Evolutionary conservation across 1,140 invertebrate species (phyloP), one percentile per base, ranked within the genome.

Genomic region (Musca domestica): DNA sequence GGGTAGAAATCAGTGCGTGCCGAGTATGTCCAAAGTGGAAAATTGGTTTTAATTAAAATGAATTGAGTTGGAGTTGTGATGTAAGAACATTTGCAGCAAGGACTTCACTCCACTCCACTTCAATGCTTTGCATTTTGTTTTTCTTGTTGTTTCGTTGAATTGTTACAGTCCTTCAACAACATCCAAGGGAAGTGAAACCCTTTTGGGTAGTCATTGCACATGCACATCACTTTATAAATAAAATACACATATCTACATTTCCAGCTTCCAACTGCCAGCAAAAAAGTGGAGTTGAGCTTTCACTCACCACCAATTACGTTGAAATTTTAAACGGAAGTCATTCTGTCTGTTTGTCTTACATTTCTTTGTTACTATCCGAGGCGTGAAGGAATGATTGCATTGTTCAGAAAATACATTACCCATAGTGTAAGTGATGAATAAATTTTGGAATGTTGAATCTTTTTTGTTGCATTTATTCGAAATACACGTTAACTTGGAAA

Each of bases 21-120:
- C 17, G 63, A 58, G 63, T 48, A 67, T 69, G 67, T 69, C 72
- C 68, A 73, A 72, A 77, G 69, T 75, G 71, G 72, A 76, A 77
- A 77, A 77, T 77, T 77, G 74, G 73, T 77, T 77, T 77, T 77
- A 77, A 77, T 77, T 77, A 77, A 77, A 77, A 77, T 74, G 74
- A 76, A 77, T 77, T 76, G 73, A 71, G 69, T 71, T 75, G 17
- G 56, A 41, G 17, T 61, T 34, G 12, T 56, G 52, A 23, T 27
- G 52, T n/a, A 56, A 56, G 15, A 14, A 56, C 52, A 56, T 56
- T 30, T 56, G n/a, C 52, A 51, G 48, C 20, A 51, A 20, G 48
- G 17, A 22, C 20, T 51, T 17, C 48, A 19, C 48, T 19, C 20
- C 20, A 22, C 20, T 51, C 2, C 48, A 19, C 48, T 19, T 51